These are phyloP conservation scores for Protaetia brevitarsis DNA, from an alignment of 1,140 invertebrate species.

Conservation along the genomic window DNA sequence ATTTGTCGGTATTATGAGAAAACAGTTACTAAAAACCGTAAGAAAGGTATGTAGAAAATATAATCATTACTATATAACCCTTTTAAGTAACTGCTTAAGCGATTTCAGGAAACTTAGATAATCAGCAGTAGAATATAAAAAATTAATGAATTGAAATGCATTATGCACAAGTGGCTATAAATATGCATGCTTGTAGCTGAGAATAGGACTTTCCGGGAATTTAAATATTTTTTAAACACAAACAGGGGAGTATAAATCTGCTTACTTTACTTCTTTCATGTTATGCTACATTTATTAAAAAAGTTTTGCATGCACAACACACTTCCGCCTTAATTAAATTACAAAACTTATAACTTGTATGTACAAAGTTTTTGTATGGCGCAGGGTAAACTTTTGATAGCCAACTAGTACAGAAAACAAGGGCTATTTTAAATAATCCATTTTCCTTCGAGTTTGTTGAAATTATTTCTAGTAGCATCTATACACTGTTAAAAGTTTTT, in stretches of 20 bases:
- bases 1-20: too few relatives aligned
- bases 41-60: too few relatives aligned
- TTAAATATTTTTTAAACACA: conserved; percentile 13
- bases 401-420: not conserved
- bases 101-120: too few relatives aligned
- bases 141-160: conserved; percentile 1
- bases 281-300: conserved; percentile 13
- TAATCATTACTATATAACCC: too few relatives aligned
- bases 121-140: not conserved
- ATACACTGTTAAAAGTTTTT: too few relatives aligned
- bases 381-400: not conserved
- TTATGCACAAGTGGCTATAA: not conserved
- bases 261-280: conserved; percentile 16
- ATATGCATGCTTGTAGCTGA: not conserved
- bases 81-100: too few relatives aligned
- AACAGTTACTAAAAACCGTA: too few relatives aligned
- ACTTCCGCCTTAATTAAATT: conserved; percentile 1
- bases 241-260: not conserved
- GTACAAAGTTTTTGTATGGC: not conserved
- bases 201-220: not conserved
- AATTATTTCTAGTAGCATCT: too few relatives aligned
- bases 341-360: conserved; percentile 10
- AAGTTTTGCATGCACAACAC: conserved; percentile 13
- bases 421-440: not conserved
- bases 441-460: not conserved